Percentiles rank a stretch among this genome's conserved stretches.
Evolutionary conservation across 2,797 vertebrate species (phyloP).

Genomic region (Mustela erminea): DNA sequence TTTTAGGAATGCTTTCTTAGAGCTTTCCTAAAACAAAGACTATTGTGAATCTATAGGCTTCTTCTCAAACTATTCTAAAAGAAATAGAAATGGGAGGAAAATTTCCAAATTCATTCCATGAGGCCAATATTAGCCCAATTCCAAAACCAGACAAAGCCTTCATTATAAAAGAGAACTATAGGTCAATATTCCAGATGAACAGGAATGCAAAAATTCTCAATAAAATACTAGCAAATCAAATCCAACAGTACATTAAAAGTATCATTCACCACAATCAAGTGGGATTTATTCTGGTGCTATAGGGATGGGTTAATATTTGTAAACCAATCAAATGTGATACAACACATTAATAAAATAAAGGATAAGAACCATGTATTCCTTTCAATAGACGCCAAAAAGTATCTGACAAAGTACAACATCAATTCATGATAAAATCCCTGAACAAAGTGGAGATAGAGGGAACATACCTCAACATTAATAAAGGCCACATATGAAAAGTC

Average conservation of each 20-base stretch:
- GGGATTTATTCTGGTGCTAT: not conserved
- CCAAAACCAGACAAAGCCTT: not conserved
- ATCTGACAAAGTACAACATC: not conserved
- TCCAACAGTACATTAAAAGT: not conserved
- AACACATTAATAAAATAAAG: not conserved
- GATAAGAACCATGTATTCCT: not conserved
- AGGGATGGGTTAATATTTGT: not conserved
- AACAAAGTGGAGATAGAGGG: not conserved
- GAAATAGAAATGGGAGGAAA: not conserved
- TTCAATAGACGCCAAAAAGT: not conserved
- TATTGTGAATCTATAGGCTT: not conserved
- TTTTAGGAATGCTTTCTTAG: slow-evolving; percentile 38
- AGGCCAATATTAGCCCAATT: not conserved
- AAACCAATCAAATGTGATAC: not conserved
- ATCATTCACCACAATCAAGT: not conserved
- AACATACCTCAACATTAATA: not conserved
- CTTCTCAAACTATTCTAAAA: not conserved
- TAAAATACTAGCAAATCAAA: not conserved
- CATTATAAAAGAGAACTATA: not conserved
- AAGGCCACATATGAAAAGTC: not conserved
- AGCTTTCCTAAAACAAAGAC: not conserved
- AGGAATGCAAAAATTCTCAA: not conserved
- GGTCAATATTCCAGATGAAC: not conserved
- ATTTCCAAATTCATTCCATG: not conserved
- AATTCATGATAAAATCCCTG: not conserved